Percentiles rank a stretch among this genome's conserved stretches.
These are phyloP conservation scores for Bettongia penicillata DNA, from an alignment of 2,113 vertebrate species.

Conservation along the genomic window DNA sequence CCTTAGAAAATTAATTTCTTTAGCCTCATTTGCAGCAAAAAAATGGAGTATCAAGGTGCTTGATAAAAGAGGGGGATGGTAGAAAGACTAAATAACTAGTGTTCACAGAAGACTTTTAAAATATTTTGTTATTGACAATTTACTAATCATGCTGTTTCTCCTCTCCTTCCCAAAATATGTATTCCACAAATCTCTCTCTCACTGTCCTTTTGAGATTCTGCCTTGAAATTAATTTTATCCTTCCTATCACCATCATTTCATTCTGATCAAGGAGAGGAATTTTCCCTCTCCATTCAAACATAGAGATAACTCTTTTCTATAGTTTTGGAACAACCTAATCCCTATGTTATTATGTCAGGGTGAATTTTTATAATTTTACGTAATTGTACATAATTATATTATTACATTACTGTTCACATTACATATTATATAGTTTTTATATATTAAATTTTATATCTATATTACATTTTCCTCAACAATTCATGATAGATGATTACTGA, in stretches of 20 bases:
- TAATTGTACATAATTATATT: background rate
- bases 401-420: background rate
- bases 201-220: background rate
- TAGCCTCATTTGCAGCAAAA: background rate
- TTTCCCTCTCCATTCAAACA: background rate
- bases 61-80: background rate
- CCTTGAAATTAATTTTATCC: background rate
- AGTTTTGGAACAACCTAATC: background rate
- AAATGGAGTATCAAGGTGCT: background rate
- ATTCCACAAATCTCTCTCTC: background rate
- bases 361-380: background rate
- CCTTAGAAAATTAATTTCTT: background rate
- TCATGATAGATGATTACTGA: background rate
- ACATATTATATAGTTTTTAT: background rate
- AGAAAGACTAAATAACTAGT: background rate
- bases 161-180: background rate
- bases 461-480: background rate
- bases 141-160: background rate
- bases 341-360: background rate
- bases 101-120: background rate
- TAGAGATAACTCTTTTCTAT: background rate
- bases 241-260: background rate
- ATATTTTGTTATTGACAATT: background rate
- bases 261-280: background rate
- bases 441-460: background rate